Conservation (phyloP, 37 sponge, comb jelly and placozoan genomes). For the Oopsacas minuta region DNA sequence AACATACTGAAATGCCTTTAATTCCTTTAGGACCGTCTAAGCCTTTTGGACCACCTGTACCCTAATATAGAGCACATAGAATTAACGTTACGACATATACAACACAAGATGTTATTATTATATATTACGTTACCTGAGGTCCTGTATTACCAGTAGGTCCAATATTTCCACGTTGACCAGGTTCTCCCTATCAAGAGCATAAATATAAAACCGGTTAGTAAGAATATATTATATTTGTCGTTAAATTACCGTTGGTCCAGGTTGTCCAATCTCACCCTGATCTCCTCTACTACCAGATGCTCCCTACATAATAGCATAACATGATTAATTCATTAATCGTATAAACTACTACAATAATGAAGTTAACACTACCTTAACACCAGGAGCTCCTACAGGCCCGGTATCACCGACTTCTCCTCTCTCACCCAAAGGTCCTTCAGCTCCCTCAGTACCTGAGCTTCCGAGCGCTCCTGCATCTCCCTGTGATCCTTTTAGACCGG, state of each 20-base stretch:
- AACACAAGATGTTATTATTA: no score
- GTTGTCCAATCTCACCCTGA: background rate
- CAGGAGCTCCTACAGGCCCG: background rate
- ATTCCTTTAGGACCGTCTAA: background rate
- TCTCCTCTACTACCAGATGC: background rate
- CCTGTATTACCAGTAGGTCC: constrained; percentile 7
- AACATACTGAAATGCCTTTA: background rate
- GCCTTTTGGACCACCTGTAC: background rate
- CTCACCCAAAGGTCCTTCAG: background rate
- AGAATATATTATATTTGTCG: background rate
- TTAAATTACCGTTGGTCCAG: background rate
- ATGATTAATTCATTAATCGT: background rate
- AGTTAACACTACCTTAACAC: background rate
- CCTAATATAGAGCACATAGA: no score
- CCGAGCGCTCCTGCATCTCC: constrained; percentile 7
- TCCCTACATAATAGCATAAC: background rate
- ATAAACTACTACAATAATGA: background rate
- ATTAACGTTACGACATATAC: no score
- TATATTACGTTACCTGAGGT: constrained; percentile 22
- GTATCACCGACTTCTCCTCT: background rate
- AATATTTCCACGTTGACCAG: background rate
- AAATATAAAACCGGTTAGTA: background rate
- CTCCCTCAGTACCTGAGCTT: background rate
- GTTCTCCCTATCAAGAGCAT: background rate
- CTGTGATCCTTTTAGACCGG: background rate